Conservation (phyloP, 2,113 vertebrate genomes). For the Oryzias woworae region DNA sequence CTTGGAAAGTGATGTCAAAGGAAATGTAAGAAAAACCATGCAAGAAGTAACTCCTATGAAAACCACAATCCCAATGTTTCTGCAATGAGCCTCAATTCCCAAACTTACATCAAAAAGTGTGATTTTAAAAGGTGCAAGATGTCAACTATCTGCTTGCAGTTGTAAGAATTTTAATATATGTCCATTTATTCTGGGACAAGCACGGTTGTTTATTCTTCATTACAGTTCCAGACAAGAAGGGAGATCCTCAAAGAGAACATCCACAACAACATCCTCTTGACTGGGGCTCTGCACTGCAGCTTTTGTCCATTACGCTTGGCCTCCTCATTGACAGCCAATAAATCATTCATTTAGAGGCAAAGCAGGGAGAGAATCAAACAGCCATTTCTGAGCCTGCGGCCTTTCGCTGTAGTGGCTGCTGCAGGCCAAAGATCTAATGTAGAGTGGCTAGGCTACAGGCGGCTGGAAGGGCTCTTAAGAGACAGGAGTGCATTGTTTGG, state of each 20-base stretch:
- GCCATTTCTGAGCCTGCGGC: conserved; percentile 73
- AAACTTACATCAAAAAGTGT: neutral
- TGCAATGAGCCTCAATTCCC: neutral
- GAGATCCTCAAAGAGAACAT: conserved; percentile 76
- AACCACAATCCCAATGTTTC: neutral
- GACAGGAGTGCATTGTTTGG: conserved; percentile 74
- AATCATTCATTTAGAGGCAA: conserved; percentile 82
- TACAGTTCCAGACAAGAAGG: conserved; percentile 60
- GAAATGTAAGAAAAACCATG: neutral
- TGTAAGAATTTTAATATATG: conserved; percentile 35
- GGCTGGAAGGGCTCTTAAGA: conserved; percentile 78
- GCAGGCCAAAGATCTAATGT: conserved; percentile 81
- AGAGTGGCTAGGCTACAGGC: conserved; percentile 73
- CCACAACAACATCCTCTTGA: conserved; percentile 76
- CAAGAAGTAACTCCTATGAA: neutral
- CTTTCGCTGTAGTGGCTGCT: conserved; percentile 76
- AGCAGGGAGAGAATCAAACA: conserved; percentile 80
- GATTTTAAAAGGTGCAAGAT: conserved; percentile 29
- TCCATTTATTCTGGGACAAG: conserved; percentile 36
- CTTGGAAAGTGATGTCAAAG: conserved; percentile 71
- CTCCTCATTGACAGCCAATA: conserved; percentile 81
- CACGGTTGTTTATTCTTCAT: conserved; percentile 73
- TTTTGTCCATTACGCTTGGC: conserved; percentile 78
- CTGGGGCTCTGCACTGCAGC: conserved; percentile 72
- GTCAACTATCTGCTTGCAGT: conserved; percentile 40